Conservation (phyloP, 2,888 invertebrate genomes). For the Sinodicranocentrus sp. region DNA sequence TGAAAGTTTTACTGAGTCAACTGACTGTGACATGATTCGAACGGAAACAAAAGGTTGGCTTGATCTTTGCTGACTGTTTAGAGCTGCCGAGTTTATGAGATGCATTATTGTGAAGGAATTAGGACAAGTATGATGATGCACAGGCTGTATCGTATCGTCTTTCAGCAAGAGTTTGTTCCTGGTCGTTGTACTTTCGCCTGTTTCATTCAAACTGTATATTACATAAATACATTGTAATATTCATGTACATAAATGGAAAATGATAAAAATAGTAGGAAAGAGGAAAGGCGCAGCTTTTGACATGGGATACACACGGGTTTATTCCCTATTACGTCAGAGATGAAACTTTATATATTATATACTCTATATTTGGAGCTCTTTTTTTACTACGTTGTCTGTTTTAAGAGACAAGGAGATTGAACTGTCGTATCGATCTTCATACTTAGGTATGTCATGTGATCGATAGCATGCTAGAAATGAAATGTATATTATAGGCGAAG, state of each 20-base stretch:
- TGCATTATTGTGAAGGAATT: constrained; percentile 36
- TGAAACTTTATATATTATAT: no score
- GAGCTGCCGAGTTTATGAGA: neutral
- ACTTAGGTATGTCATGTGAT: no score
- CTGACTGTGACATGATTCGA: constrained; percentile 4
- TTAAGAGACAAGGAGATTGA: neutral
- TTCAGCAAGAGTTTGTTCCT: constrained; percentile 10
- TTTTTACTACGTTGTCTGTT: neutral
- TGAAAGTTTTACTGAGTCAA: constrained; percentile 13
- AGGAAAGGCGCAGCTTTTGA: no score
- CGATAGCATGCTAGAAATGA: no score
- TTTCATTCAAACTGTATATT: no score
- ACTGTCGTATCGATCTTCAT: neutral
- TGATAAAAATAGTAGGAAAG: no score
- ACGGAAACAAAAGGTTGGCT: constrained; percentile 44
- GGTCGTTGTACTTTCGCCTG: no score
- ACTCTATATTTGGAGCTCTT: neutral
- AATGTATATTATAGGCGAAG: no score
- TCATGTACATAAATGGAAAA: no score
- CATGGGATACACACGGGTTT: no score
- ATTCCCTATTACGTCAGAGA: neutral
- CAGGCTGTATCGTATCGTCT: constrained; percentile 19
- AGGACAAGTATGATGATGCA: constrained; percentile 35
- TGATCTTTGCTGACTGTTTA: constrained; percentile 24
- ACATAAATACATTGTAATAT: no score